Conservation (phyloP, 2,888 invertebrate species). For the Agrotis segetum region DNA sequence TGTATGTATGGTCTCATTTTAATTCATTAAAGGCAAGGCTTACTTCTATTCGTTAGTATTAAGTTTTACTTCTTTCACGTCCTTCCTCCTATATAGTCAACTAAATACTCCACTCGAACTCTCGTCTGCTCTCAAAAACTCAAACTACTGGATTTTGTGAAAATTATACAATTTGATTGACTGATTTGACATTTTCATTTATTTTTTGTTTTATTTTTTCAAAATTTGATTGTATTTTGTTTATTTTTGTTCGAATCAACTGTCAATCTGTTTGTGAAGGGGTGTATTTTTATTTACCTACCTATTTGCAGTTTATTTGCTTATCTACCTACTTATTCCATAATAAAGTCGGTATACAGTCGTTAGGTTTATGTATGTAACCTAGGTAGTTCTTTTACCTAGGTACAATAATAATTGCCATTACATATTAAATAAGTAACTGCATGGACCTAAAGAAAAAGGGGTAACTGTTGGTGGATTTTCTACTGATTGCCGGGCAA, state of each 20-base stretch:
- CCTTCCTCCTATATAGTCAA: constrained; percentile 4
- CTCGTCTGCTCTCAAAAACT: constrained; percentile 4
- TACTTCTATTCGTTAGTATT: constrained; percentile 37
- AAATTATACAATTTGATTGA: background rate
- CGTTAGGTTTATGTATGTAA: too few species aligned
- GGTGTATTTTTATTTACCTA: too few species aligned
- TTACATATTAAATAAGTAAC: too few species aligned
- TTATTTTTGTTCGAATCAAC: constrained; percentile 49
- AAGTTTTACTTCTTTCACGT: constrained; percentile 42
- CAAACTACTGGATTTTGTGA: constrained; percentile 11
- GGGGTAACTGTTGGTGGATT: too few species aligned
- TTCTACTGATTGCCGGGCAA: background rate
- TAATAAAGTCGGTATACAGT: too few species aligned
- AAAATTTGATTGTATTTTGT: constrained; percentile 46
- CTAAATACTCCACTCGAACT: background rate
- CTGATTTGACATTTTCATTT: constrained; percentile 29
- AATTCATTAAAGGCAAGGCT: constrained; percentile 22
- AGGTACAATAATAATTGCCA: too few species aligned
- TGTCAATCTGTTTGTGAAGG: constrained; percentile 28
- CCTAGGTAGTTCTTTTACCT: too few species aligned
- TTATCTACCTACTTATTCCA: too few species aligned
- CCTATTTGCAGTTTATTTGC: too few species aligned
- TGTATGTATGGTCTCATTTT: background rate
- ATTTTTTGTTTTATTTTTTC: constrained; percentile 36
- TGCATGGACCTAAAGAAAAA: too few species aligned